Percentiles rank a stretch among this genome's conserved stretches.
phyloP scores from a whole-genome alignment of 2,113 vertebrate genomes.

The Lathamus discolor region DNA sequence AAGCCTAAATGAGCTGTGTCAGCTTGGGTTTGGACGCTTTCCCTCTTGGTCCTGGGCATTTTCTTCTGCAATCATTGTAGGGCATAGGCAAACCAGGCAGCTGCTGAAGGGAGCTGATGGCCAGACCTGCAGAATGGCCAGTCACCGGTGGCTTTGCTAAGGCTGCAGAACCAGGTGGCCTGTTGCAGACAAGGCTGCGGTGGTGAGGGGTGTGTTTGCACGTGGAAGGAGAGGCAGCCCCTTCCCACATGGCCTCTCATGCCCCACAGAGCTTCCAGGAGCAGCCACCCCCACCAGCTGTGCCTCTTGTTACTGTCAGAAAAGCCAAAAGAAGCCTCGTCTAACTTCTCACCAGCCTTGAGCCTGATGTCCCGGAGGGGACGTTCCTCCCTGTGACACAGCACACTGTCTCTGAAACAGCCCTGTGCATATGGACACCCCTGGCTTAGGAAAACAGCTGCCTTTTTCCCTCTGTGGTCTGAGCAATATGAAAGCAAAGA shows the following conservation, averaged over 20 bases:
- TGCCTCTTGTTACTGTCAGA: not conserved
- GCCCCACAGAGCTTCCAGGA: not conserved
- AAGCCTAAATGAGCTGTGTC: conserved; percentile 31
- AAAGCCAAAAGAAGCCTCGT: not conserved
- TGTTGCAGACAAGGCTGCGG: fast-evolving
- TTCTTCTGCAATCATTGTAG: not conserved
- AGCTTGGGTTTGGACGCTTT: not conserved
- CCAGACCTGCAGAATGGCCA: not conserved
- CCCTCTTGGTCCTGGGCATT: not conserved
- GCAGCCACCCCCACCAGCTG: not conserved
- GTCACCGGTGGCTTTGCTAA: not conserved
- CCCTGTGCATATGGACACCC: not conserved
- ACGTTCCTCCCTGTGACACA: not conserved
- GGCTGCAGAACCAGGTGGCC: not conserved
- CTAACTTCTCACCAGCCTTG: not conserved
- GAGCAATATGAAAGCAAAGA: not conserved
- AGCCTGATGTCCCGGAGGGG: not conserved
- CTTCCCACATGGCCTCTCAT: fast-evolving
- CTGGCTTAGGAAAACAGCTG: not conserved
- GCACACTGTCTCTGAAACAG: not conserved
- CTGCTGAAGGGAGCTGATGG: not conserved
- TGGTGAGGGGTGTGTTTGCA: not conserved
- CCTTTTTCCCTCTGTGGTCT: not conserved
- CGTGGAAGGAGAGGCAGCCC: not conserved
- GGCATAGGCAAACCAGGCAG: not conserved